Base-by-base conservation (phyloP, 2,888 invertebrate genomes). In the Leucophenga montana region DNA sequence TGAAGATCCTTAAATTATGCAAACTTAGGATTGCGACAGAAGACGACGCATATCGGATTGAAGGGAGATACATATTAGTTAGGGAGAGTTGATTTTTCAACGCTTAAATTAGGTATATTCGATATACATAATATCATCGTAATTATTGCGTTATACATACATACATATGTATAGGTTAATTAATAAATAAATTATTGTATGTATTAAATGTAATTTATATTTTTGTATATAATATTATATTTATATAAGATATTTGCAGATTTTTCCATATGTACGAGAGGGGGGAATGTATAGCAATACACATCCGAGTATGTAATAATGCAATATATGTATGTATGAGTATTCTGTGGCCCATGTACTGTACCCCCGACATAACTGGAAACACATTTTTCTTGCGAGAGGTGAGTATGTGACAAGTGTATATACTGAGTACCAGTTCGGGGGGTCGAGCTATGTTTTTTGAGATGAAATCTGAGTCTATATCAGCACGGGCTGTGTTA, bases 401-500 rank as follows among this genome's bases (percentile, higher is more conserved):
- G 27, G 27, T 27, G 4, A 27, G 27, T 27, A 27, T 27, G 39
- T 39, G 39, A 39, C 11, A 39, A 39, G 39, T 5, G 39, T 39
- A 39, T 39, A 8, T 39, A 39, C 39, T 39, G 39, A 5, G 39
- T 39, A 5, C 39, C 9, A 39, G 39, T 39, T 56, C 1, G 54
- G 18, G 13, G 14, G 54, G 20, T 11, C 22, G 22, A 56, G 44
- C 33, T 14, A 3, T 59, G 14, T 39, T 9, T 39, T 56, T 18
- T 22, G 20, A 22, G 18, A 56, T 56, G 54, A 56, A 22, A 20
- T 22, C 11, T 56, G 59, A 68, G 61, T 67, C 73, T 59, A 70
- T 77, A 75, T 74, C 80, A 75, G 73, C 78, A 76, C 62, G 53
- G 78, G 82, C 27, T 27, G 83, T 27, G 83, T 81, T 81, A 81